Evolutionary conservation across 2,797 vertebrate genomes (phyloP).

Genomic region (Psittacula derbiana): DNA sequence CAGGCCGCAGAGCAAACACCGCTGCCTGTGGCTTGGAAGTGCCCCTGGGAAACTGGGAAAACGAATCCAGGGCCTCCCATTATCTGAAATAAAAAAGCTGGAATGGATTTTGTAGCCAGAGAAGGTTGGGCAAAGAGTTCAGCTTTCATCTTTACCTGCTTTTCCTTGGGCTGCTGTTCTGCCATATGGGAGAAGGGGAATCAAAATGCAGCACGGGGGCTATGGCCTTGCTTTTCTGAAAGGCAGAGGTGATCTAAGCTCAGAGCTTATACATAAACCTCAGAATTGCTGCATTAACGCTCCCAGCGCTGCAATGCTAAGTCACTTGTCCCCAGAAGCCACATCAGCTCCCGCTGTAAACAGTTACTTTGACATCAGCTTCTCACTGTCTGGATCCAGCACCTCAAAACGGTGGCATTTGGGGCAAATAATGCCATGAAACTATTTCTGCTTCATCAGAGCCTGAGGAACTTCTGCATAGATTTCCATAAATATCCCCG

Average conservation of each 20-base stretch:
- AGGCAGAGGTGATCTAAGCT: background rate
- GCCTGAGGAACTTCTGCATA: slow-evolving; percentile 50
- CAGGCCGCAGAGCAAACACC: background rate
- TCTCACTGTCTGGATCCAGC: background rate
- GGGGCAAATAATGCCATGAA: slow-evolving; percentile 44
- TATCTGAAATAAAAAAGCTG: background rate
- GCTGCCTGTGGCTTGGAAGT: background rate
- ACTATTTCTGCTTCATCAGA: slow-evolving; percentile 50
- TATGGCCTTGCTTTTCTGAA: background rate
- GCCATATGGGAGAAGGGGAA: background rate
- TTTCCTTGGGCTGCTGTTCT: background rate
- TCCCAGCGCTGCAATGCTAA: background rate
- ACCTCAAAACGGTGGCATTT: background rate
- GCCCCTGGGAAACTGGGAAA: background rate
- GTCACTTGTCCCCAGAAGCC: slow-evolving; percentile 40
- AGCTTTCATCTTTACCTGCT: background rate
- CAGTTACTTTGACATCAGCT: slow-evolving; percentile 32
- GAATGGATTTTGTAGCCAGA: background rate
- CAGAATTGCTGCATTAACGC: background rate
- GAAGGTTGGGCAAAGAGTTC: background rate
- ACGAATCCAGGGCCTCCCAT: background rate
- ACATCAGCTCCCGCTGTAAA: background rate
- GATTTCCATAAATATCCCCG: slow-evolving; percentile 48
- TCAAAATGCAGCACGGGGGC: slow-evolving; percentile 14
- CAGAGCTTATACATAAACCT: background rate